Conservation (phyloP, 2,888 invertebrate species). For the Chirona hameri region DNA sequence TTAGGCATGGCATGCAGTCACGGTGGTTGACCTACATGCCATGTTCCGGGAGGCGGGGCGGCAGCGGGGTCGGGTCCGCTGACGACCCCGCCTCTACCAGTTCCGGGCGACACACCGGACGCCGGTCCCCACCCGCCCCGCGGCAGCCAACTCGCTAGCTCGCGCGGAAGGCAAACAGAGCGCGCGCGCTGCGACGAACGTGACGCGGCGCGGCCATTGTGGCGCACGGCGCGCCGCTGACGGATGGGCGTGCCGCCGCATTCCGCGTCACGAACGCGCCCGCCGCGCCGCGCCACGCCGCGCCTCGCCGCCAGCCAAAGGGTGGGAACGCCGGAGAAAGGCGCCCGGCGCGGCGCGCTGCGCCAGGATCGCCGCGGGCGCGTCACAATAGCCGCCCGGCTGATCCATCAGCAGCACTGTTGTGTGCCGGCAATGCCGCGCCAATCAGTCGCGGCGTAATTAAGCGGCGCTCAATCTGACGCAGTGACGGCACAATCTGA, state of each 20-base stretch:
- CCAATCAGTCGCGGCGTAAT: slow-evolving; percentile 4
- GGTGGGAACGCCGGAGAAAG: slow-evolving; percentile 1
- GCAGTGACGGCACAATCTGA: slow-evolving; percentile 1
- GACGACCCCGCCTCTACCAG: too few species aligned
- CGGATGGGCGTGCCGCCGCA: slow-evolving; percentile 26
- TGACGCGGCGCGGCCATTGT: not conserved
- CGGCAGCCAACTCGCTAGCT: too few species aligned
- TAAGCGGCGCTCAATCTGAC: not conserved
- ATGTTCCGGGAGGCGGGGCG: too few species aligned
- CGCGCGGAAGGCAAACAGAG: not conserved
- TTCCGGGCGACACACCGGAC: too few species aligned
- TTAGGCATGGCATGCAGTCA: too few species aligned
- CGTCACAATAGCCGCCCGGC: not conserved
- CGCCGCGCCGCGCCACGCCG: not conserved
- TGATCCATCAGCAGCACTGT: not conserved
- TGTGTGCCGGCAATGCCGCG: slow-evolving; percentile 4
- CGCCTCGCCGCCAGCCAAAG: not conserved
- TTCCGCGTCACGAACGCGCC: not conserved
- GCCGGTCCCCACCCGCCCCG: too few species aligned
- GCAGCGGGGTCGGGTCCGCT: too few species aligned
- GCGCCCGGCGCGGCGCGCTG: not conserved
- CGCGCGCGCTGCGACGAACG: not conserved
- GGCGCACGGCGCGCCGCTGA: not conserved
- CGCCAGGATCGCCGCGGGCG: not conserved
- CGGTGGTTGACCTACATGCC: too few species aligned